Evolutionary conservation across 2,888 invertebrate genomes (phyloP).

Genomic region (Drosophila parthenogenetica): DNA sequence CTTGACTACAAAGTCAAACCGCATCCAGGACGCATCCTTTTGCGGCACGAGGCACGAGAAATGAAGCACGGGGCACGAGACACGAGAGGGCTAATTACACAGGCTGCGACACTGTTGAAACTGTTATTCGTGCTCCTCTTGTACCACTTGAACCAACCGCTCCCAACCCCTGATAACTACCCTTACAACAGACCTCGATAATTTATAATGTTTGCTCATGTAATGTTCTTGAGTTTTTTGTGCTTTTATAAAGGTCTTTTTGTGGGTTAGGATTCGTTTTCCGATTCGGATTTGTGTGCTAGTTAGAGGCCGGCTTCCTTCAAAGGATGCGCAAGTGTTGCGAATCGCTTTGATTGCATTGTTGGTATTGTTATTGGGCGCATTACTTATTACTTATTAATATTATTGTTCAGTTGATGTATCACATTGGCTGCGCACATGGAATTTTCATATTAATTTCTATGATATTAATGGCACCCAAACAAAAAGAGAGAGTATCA

Average conservation of each 20-base stretch:
- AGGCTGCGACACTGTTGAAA: constrained; percentile 61
- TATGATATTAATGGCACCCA: constrained; percentile 66
- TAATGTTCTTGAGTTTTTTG: constrained; percentile 41
- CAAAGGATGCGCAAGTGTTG: constrained; percentile 78
- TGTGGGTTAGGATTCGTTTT: background rate
- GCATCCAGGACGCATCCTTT: constrained; percentile 54
- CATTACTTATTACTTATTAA: constrained; percentile 49
- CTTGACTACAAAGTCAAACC: constrained; percentile 76
- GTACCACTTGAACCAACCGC: constrained; percentile 67
- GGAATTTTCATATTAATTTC: constrained; percentile 81
- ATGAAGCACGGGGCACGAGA: no score
- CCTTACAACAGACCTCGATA: constrained; percentile 21
- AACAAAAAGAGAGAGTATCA: constrained; percentile 17
- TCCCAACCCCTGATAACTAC: constrained; percentile 28
- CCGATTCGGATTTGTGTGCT: no score
- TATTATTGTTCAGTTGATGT: constrained; percentile 65
- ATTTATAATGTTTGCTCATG: constrained; percentile 72
- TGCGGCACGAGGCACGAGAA: constrained; percentile 35
- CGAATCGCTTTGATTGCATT: constrained; percentile 81
- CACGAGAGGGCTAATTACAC: constrained; percentile 65
- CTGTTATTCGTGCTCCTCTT: constrained; percentile 46
- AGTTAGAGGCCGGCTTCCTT: constrained; percentile 18
- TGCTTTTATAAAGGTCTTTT: constrained; percentile 11
- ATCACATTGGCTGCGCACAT: constrained; percentile 72
- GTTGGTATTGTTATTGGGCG: constrained; percentile 68